A percentile compares a stretch with the other conserved stretches of the same genome.
These are phyloP conservation scores for Drosophila limbata DNA, from an alignment of 2,888 invertebrate genomes.

Conservation along the genomic window DNA sequence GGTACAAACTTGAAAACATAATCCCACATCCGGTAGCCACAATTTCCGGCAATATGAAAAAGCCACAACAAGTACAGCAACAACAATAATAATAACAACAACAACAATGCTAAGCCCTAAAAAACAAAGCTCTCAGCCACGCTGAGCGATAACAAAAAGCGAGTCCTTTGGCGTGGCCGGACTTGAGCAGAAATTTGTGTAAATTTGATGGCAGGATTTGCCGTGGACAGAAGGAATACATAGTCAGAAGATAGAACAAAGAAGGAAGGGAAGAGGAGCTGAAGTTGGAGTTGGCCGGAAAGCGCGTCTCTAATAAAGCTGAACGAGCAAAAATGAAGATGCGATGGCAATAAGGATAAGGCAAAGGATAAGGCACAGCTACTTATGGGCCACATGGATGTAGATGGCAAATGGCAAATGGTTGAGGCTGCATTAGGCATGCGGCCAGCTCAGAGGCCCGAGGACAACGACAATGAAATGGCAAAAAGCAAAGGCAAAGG, in stretches of 20 bases:
- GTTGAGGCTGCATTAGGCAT: slow-evolving; percentile 51
- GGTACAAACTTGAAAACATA: slow-evolving; percentile 76
- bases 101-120: slow-evolving; percentile 41
- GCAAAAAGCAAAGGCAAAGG: slow-evolving; percentile 63
- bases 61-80: slow-evolving; percentile 58
- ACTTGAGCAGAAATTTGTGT: slow-evolving; percentile 68
- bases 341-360: slow-evolving; percentile 76
- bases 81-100: slow-evolving; percentile 18
- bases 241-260: slow-evolving; percentile 1
- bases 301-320: slow-evolving; percentile 63
- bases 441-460: slow-evolving; percentile 36
- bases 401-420: slow-evolving; percentile 47
- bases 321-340: slow-evolving; percentile 75
- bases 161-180: slow-evolving; percentile 58
- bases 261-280: not conserved
- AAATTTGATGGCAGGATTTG: slow-evolving; percentile 76
- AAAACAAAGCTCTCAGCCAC: slow-evolving; percentile 51
- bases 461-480: slow-evolving; percentile 46
- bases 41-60: slow-evolving; percentile 78
- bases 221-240: slow-evolving; percentile 40
- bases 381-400: slow-evolving; percentile 33
- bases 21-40: slow-evolving; percentile 74
- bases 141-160: slow-evolving; percentile 64
- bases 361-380: slow-evolving; percentile 58
- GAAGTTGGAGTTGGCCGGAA: slow-evolving; percentile 14